Conservation (phyloP, 2,113 vertebrate species). For the Circaetus cinerascens region DNA sequence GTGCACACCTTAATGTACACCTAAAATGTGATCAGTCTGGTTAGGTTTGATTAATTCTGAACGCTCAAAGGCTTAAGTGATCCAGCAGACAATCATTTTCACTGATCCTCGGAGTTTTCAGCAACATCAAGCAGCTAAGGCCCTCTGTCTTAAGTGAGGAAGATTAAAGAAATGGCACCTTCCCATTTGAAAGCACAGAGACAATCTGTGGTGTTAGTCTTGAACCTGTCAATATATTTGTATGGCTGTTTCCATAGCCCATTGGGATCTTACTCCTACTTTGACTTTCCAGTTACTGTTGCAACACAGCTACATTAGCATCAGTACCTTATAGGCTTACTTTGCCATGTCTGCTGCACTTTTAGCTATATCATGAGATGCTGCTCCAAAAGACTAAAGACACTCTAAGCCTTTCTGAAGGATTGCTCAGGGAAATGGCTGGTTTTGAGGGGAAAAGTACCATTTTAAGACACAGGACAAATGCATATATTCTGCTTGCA, state of each 20-base stretch:
- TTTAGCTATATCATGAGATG: background rate
- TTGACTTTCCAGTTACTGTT: background rate
- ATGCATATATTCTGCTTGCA: background rate
- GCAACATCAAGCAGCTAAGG: background rate
- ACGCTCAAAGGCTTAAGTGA: background rate
- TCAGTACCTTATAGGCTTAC: background rate
- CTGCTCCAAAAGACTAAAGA: background rate
- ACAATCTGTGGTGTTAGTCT: background rate
- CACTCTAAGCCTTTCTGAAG: background rate
- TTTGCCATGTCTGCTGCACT: background rate
- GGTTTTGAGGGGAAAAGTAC: background rate
- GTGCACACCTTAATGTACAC: background rate
- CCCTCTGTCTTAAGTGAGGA: background rate
- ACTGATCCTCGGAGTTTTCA: background rate
- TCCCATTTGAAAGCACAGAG: background rate
- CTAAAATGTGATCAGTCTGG: background rate
- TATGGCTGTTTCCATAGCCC: background rate
- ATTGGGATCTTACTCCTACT: background rate
- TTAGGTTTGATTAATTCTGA: background rate
- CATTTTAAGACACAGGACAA: background rate
- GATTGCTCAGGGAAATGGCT: background rate
- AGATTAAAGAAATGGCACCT: background rate
- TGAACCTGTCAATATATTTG: background rate
- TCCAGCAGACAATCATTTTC: background rate
- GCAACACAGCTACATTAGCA: background rate